These are phyloP conservation scores for Taphrorychus bicolor DNA, from an alignment of 2,888 invertebrate species.

Conservation along the genomic window DNA sequence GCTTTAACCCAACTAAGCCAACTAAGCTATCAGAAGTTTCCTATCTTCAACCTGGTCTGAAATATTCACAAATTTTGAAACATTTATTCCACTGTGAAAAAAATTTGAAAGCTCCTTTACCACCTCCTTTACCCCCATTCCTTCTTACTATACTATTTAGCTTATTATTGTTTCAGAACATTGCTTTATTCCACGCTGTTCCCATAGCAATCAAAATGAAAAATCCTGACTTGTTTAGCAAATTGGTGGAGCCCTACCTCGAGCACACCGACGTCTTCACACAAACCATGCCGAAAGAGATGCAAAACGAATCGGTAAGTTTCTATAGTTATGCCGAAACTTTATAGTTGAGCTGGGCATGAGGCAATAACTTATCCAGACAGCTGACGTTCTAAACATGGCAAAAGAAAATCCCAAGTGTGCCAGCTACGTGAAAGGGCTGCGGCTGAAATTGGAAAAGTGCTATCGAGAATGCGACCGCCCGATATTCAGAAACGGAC, in stretches of 20 bases:
- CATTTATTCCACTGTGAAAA: too few relatives aligned
- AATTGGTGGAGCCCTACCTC: constrained; percentile 54
- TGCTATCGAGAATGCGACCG: constrained; percentile 1
- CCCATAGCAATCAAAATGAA: constrained; percentile 59
- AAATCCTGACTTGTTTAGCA: constrained; percentile 56
- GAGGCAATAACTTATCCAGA: constrained; percentile 13
- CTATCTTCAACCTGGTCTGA: too few relatives aligned
- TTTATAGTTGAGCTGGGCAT: too few relatives aligned
- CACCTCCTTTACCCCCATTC: too few relatives aligned
- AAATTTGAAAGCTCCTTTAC: too few relatives aligned
- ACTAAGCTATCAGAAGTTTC: too few relatives aligned
- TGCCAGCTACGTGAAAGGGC: constrained; percentile 22
- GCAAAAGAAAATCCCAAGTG: constrained; percentile 35
- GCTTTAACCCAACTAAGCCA: too few relatives aligned
- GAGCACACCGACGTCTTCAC: constrained; percentile 23
- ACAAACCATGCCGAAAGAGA: constrained; percentile 25
- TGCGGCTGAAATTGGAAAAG: constrained; percentile 23
- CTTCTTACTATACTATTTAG: too few relatives aligned
- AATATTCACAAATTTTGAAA: too few relatives aligned
- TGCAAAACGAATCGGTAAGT: constrained; percentile 29
- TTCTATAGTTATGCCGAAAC: too few relatives aligned
- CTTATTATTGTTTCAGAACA: constrained; percentile 6
- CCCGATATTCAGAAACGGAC: constrained; percentile 50
- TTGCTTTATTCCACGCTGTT: constrained; percentile 31
- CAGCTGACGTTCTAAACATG: constrained; percentile 23